Base-by-base conservation (phyloP, 2,797 vertebrate genomes). In the Premnoplex brunnescens region DNA sequence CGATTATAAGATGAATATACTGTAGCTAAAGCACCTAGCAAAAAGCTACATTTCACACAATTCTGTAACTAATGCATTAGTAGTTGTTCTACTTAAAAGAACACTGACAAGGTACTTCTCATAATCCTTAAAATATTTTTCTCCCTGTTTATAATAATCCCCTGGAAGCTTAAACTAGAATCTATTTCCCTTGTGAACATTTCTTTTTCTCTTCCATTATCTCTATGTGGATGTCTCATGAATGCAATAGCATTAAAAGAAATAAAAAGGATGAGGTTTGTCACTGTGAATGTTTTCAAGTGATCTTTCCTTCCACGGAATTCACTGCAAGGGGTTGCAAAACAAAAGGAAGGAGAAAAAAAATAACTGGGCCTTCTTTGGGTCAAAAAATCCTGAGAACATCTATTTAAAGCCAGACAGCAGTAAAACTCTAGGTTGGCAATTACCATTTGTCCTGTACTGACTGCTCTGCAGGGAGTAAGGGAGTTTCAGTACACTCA, bases 371-470 rank as follows among this genome's bases (percentile, higher is more conserved):
- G 34, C 76, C 41, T 81, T 12, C 52, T 81, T 90, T 78, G 72
- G 69, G 72, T 67, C 62, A 91, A 49, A 60, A 58, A 60, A 52
- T 56, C 68, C 69, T 51, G 60, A 68, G 20, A 51, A 80, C 64
- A 72, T 62, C 78, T 88, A 80, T 96, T 94, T 82, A 69, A 96
- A 95, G 91, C 56, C 71, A 93, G 88, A 74, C 67, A 91, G 96
- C 76, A 96, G 54, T 58, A 88, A 54, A 95, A 91, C 43, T 37
- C 62, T 26, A 34, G 5, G 17, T 22, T 72, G 82, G 83, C 69
- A 88, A 84, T 84, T 66, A 90, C 44, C 75, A 88, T 92, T 96
- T 95, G 85, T 93, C 89, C 89, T 58, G 73, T 62, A 59, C 68
- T 66, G 66, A 69, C 75, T 69, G 66, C 69, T 88, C 85, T 78